Evolutionary conservation across 2,888 invertebrate genomes (phyloP), one percentile per base, ranked within the genome.

Genomic region (Nudaria mundana): DNA sequence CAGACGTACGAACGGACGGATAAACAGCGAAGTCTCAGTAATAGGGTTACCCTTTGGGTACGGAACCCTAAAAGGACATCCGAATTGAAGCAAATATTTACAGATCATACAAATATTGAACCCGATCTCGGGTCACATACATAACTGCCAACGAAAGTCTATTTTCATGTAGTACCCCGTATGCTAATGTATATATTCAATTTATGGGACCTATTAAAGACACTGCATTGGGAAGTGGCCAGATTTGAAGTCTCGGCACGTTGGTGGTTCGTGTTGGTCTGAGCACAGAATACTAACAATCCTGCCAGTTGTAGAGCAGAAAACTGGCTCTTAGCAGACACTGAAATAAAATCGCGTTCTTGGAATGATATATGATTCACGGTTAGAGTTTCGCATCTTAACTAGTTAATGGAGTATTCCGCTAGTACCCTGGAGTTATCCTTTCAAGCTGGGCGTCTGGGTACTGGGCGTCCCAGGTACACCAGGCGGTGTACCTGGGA

Each of bases 201-300:
- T 82, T 81, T 78, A 81, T 79, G 67, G 62, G 50, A 48, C 60
- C 78, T 76, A 77, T 81, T 80, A 81, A 79, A 78, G 80, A 80
- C 81, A 76, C 71, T 72, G 77, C 78, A 74, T 71, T 56, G 66
- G 69, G 44, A 53, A 60, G 60, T 55, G 48, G 48, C 31, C 31
- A 33, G 38, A 53, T 54, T 48, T 28, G 25, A 6, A 66, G 52
- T 57, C 66, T 11, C 10, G 33, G 50, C 67, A 66, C 66, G 69
- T 70, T 50, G 53, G 45, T 40, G 38, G 52, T 52, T 63, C 66
- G 68, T 61, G 66, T 63, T 53, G 61, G 61, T 46, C 45, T 52
- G 55, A 58, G 71, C 64, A 48, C 64, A 64, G 76, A 75, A 78
- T 77, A 77, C 73, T 76, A 76, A 76, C 71, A 71, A 62, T 58